Evolutionary conservation across 2,113 vertebrate species (phyloP), one percentile per base, ranked within the genome.

Genomic region (Dicentrarchus labrax): DNA sequence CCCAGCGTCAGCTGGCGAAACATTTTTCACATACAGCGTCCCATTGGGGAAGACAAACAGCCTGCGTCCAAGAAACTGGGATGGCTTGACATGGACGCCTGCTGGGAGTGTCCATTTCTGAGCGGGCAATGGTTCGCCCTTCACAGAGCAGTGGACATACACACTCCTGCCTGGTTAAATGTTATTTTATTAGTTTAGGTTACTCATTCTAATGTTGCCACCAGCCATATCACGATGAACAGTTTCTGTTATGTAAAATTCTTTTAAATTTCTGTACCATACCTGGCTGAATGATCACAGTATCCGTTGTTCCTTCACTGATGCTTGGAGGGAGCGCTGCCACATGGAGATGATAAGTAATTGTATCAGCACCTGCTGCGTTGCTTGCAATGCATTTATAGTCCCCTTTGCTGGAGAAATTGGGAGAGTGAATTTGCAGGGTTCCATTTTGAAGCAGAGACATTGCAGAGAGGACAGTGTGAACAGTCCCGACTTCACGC

Each of bases 381-480:
- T 96, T 96, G 86, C 95, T 96, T 56, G 96, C 96, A 5, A 96
- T 96, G 61, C 96, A 96, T 89, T 96, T 96, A 83, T 96, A 96
- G 65, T 94, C 88, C 5, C 95, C 96, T 93, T 96, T 95, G 82
- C 83, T 95, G 56, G 95, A 95, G 82, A 96, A 95, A 70, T 95
- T 94, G 38, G 92, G 89, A 60, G 91, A 89, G 9, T 78, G 85
- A 75, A 96, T 94, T 59, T 89, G 92, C 22, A 96, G 84, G 8
- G 95, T 96, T 77, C 96, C 96, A 82, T 96, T 96, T 53, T 88
- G 72, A 77, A 95, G 92, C 38, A 96, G 88, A 30, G 86, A 88
- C 66, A 94, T 83, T 24, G 88, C 65, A 74, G 84, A 83, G 22
- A 91, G 88, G 38, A 51, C 21, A 8, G 77, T 66, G 54, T 82